These are phyloP conservation scores for Luidia sarsii DNA, from an alignment of 53 echinoderm and acorn worm species.

Conservation along the genomic window DNA sequence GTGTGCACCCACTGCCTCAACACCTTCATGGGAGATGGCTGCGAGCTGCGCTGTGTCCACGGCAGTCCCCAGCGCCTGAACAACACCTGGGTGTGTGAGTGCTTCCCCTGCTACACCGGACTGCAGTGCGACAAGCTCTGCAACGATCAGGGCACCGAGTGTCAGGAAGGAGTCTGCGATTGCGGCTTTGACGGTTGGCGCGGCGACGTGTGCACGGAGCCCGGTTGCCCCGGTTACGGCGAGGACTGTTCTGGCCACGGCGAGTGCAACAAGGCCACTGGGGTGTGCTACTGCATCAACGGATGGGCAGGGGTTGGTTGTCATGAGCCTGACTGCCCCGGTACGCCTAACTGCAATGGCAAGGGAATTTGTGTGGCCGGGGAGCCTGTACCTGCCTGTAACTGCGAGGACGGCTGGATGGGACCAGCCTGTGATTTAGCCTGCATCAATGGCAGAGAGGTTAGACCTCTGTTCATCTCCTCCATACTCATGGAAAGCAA, in stretches of 20 bases:
- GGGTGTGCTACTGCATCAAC: constrained; percentile 65
- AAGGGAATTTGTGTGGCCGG: constrained; percentile 69
- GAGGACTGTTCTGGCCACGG: constrained; percentile 86
- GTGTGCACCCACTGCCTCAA: constrained; percentile 66
- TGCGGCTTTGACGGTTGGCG: constrained; percentile 87
- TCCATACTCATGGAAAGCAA: too few species aligned
- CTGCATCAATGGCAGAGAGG: constrained; percentile 68
- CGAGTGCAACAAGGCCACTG: constrained; percentile 71
- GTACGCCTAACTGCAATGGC: constrained; percentile 81
- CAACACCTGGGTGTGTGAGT: constrained; percentile 78
- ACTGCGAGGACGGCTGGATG: constrained; percentile 75
- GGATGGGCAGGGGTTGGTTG: constrained; percentile 89
- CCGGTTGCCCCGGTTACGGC: constrained; percentile 75
- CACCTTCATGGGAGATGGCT: constrained; percentile 82
- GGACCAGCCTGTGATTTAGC: constrained; percentile 80
- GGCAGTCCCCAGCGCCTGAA: constrained; percentile 61
- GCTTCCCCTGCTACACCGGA: constrained; percentile 78
- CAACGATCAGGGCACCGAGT: constrained; percentile 57
- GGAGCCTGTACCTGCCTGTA: constrained; percentile 56
- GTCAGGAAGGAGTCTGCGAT: constrained; percentile 69
- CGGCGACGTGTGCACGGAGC: constrained; percentile 70
- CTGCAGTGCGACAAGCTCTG: constrained; percentile 69
- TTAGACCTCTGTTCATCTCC: too few species aligned
- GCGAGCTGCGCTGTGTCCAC: constrained; percentile 74
- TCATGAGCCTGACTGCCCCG: constrained; percentile 84